A percentile compares a stretch with the other conserved stretches of the same genome.
phyloP scores from a whole-genome alignment of 2,888 invertebrate genomes.

The Ectemnius lituratus region DNA sequence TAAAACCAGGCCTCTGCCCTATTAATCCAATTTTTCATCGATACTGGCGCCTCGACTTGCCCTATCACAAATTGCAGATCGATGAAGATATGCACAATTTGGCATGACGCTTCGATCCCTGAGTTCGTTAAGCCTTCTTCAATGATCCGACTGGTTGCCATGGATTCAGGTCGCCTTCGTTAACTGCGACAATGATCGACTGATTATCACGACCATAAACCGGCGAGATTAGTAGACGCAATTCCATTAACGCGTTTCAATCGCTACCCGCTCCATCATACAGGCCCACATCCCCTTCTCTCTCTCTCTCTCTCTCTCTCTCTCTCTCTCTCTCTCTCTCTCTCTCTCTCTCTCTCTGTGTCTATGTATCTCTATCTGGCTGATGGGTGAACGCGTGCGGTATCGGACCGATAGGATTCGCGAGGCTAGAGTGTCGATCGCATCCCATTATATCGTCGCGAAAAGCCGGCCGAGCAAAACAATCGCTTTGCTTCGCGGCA shows the following conservation, averaged over 20 bases:
- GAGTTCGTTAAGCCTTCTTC: slow-evolving; percentile 9
- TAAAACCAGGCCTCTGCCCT: too few relatives aligned
- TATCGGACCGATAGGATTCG: too few relatives aligned
- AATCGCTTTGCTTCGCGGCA: slow-evolving; percentile 3
- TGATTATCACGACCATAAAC: slow-evolving; percentile 6
- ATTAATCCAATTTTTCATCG: neutral
- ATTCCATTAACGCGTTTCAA: slow-evolving; percentile 37
- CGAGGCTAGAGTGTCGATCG: slow-evolving; percentile 25
- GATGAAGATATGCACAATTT: slow-evolving; percentile 2
- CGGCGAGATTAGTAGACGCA: slow-evolving; percentile 21
- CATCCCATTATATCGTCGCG: slow-evolving; percentile 1
- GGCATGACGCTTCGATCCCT: neutral
- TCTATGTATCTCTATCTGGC: too few relatives aligned
- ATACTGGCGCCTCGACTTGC: neutral
- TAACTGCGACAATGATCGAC: slow-evolving; percentile 9
- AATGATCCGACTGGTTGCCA: neutral
- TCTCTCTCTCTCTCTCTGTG: too few relatives aligned
- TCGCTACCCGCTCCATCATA: neutral
- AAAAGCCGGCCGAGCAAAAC: neutral
- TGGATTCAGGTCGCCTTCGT: slow-evolving; percentile 2
- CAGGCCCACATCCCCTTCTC: too few relatives aligned
- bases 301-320: too few relatives aligned
- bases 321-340: too few relatives aligned
- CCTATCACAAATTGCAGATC: neutral
- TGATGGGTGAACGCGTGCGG: too few relatives aligned